Conservation (phyloP, 2,888 invertebrate genomes). For the Protophormia terraenovae region DNA sequence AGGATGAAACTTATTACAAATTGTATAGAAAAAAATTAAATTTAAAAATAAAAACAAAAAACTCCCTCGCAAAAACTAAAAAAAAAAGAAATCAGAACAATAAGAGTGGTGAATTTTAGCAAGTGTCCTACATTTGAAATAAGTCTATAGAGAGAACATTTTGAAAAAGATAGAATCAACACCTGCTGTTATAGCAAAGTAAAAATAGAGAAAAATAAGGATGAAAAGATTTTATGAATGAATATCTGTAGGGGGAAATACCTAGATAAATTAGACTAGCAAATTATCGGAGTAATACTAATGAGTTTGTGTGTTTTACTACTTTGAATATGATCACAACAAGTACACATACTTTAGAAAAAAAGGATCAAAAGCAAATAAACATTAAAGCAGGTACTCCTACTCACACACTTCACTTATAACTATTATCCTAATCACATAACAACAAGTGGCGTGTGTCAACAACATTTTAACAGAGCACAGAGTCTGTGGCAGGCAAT, state of each 20-base stretch:
- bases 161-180: slow-evolving; percentile 8
- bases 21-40: slow-evolving; percentile 38
- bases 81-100: slow-evolving; percentile 16
- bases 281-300: slow-evolving; percentile 26
- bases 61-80: slow-evolving; percentile 36
- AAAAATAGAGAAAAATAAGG: background rate
- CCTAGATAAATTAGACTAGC: background rate
- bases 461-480: background rate
- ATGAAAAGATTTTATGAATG: slow-evolving; percentile 49
- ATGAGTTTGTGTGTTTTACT: slow-evolving; percentile 39
- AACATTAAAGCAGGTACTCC: slow-evolving; percentile 38
- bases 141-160: background rate
- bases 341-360: slow-evolving; percentile 14
- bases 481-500: background rate
- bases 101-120: slow-evolving; percentile 49
- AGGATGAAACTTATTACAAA: slow-evolving; percentile 70
- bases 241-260: background rate
- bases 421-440: slow-evolving; percentile 53
- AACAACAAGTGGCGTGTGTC: slow-evolving; percentile 72
- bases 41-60: slow-evolving; percentile 50
- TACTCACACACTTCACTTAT: background rate
- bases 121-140: slow-evolving; percentile 53
- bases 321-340: slow-evolving; percentile 37
- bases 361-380: slow-evolving; percentile 33
- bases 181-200: slow-evolving; percentile 41